phyloP scores from a whole-genome alignment of 1,140 invertebrate species.

The Lepidostoma basale region DNA sequence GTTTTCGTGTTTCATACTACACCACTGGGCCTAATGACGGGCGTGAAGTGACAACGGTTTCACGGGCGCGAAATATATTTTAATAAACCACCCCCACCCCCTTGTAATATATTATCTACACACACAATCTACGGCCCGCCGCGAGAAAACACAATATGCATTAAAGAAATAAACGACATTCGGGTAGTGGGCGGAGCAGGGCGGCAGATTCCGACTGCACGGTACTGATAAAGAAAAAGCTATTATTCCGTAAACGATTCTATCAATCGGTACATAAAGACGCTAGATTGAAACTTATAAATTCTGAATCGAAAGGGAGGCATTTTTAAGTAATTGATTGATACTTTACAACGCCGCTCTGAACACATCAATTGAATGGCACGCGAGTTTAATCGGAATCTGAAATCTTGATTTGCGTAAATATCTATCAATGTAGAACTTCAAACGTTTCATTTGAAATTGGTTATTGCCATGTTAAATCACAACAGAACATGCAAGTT shows the following conservation, averaged over 20 bases:
- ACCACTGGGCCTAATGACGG: constrained; percentile 33
- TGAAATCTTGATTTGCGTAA: no score
- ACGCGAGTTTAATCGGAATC: no score
- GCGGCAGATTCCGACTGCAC: constrained; percentile 14
- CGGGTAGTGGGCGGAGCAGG: constrained; percentile 35
- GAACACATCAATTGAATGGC: no score
- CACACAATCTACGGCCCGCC: constrained; percentile 46
- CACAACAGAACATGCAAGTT: no score
- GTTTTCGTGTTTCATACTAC: no score
- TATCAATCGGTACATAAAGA: constrained; percentile 19
- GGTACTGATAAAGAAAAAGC: constrained; percentile 23
- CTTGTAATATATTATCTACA: constrained; percentile 47
- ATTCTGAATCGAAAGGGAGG: neutral
- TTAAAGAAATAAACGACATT: constrained; percentile 48
- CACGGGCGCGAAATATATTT: constrained; percentile 44
- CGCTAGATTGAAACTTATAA: constrained; percentile 1
- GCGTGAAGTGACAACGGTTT: constrained; percentile 31
- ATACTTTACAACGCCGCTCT: no score
- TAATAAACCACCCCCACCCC: constrained; percentile 44
- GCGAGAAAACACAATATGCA: constrained; percentile 47
- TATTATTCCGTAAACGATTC: constrained; percentile 28
- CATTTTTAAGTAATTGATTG: neutral
- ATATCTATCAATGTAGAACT: no score
- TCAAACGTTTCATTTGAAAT: no score
- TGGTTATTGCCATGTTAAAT: no score